These are phyloP conservation scores for Callopanchax toddi DNA, from an alignment of 2,113 vertebrate species.

Conservation along the genomic window DNA sequence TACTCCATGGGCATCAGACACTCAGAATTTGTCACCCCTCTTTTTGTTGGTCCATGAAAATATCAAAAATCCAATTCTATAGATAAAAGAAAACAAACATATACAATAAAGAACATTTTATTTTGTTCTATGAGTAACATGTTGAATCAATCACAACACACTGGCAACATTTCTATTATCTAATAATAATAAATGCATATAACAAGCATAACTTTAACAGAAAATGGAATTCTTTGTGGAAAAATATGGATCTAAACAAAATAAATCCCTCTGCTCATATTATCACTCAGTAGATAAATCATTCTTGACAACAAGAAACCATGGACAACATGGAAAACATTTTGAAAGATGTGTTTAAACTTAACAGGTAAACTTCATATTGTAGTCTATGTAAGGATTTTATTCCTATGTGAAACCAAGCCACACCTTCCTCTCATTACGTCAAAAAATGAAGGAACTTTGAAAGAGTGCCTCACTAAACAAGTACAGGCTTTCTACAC, in stretches of 20 bases:
- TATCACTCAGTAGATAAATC: conserved; percentile 24
- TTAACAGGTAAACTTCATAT: conserved; percentile 33
- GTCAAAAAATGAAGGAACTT: conserved; percentile 59
- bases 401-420: conserved; percentile 50
- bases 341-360: conserved; percentile 30
- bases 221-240: conserved; percentile 10
- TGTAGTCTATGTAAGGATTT: conserved; percentile 8
- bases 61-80: not conserved
- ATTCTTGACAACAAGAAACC: conserved; percentile 12
- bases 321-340: conserved; percentile 25
- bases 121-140: conserved; percentile 43
- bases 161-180: conserved; percentile 31
- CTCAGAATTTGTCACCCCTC: conserved; percentile 78
- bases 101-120: conserved; percentile 48
- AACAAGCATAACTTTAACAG: conserved; percentile 16
- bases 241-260: conserved; percentile 7
- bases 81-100: not conserved
- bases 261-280: conserved; percentile 12
- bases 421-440: conserved; percentile 34
- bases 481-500: conserved; percentile 44
- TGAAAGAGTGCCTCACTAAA: conserved; percentile 31
- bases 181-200: conserved; percentile 50
- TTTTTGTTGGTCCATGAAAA: conserved; percentile 46
- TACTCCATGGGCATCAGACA: conserved; percentile 84
- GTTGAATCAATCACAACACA: conserved; percentile 30